These are phyloP conservation scores for Cetonia aurata DNA, from an alignment of 2,888 invertebrate species.

Conservation along the genomic window DNA sequence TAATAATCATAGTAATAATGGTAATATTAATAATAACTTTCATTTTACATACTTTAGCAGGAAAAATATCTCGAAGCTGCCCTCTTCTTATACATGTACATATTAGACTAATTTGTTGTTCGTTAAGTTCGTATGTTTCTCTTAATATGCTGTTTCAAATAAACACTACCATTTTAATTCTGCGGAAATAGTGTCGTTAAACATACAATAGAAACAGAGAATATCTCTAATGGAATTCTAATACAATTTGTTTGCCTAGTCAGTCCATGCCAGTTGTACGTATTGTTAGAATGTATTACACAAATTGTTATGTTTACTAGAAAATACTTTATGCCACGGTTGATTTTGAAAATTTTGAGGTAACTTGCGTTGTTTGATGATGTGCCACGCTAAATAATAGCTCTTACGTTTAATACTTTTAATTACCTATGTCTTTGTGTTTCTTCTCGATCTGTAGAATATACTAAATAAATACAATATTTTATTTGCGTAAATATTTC, in stretches of 20 bases:
- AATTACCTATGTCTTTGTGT: too few relatives aligned
- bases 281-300: slow-evolving; percentile 1
- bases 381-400: too few relatives aligned
- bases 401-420: too few relatives aligned
- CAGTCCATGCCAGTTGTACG: slow-evolving; percentile 32
- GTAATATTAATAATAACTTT: slow-evolving; percentile 13
- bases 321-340: too few relatives aligned
- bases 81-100: slow-evolving; percentile 5
- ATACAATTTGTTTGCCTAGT: slow-evolving; percentile 2
- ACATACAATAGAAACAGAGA: slow-evolving; percentile 29
- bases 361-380: too few relatives aligned
- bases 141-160: not conserved
- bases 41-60: slow-evolving; percentile 11
- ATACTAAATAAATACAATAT: not conserved
- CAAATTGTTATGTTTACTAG: too few relatives aligned
- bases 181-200: slow-evolving; percentile 16
- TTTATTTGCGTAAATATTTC: too few relatives aligned
- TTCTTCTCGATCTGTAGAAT: not conserved
- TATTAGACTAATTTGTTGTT: slow-evolving; percentile 20
- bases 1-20: not conserved
- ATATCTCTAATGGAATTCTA: slow-evolving; percentile 26
- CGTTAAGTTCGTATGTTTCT: slow-evolving; percentile 21
- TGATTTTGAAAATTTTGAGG: too few relatives aligned
- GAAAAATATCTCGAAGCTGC: slow-evolving; percentile 31
- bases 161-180: slow-evolving; percentile 20